A percentile compares a stretch with the other conserved stretches of the same genome.
Evolutionary conservation across 2,797 vertebrate species (phyloP).

Genomic region (Amblyopsis hoosieri): DNA sequence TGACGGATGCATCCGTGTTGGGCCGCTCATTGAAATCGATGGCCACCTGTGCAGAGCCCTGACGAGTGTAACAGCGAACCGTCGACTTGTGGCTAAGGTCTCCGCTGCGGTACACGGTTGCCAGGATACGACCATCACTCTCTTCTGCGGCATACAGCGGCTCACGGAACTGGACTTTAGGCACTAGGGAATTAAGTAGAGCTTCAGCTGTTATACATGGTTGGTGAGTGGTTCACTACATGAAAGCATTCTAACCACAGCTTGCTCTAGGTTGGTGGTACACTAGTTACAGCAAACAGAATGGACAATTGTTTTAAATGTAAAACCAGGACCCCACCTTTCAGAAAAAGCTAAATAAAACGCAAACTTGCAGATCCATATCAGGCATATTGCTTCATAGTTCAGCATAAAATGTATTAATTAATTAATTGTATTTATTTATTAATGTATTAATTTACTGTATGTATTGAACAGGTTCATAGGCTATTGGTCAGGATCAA

Average conservation of each 20-base stretch:
- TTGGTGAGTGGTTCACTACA: no score
- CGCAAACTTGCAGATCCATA: no score
- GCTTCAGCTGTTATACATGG: slow-evolving; percentile 8
- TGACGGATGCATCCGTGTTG: slow-evolving; percentile 86
- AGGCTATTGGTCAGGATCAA: not conserved
- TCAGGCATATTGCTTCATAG: no score
- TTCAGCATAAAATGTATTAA: no score
- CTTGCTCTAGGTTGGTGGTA: no score
- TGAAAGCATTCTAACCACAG: no score
- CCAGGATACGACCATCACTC: slow-evolving; percentile 79
- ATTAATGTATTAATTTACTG: no score
- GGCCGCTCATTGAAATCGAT: slow-evolving; percentile 91
- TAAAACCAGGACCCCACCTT: no score
- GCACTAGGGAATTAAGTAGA: slow-evolving; percentile 73
- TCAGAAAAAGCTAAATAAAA: no score
- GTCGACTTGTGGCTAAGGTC: slow-evolving; percentile 84
- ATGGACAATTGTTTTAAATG: no score
- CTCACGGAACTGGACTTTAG: slow-evolving; percentile 91
- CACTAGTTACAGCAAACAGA: no score
- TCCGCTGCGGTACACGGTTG: slow-evolving; percentile 83
- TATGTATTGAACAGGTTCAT: not conserved
- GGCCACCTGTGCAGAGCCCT: slow-evolving; percentile 90
- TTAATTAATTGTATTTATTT: no score
- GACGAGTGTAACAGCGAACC: slow-evolving; percentile 90
- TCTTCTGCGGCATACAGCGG: slow-evolving; percentile 81